Base-by-base conservation (phyloP, 2,888 invertebrate species). In the Andrena flavipes region DNA sequence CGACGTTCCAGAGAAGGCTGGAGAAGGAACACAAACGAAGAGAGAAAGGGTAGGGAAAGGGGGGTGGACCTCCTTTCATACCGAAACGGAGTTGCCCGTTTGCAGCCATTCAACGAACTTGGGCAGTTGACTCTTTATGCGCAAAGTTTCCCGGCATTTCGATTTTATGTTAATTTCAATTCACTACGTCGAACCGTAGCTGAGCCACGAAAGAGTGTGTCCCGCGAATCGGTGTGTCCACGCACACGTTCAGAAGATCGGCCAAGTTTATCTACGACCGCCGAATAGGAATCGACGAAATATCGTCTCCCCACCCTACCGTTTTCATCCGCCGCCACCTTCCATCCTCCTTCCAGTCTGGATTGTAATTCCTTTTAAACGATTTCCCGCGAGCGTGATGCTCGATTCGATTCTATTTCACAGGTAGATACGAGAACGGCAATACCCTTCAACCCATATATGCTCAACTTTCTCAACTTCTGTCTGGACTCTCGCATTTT, bases 111-210 rank as follows among this genome's bases (percentile, higher is more conserved):
- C 92, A 89, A 88, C 88, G 88, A 93, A 93, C 92, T 93, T 93
- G 91, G 90, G 91, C 93, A 93, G 92, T 93, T 92, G 93, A 93
- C 93, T 93, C 92, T 93, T 93, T 93, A 93, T 92, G 91, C 92
- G 88, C 91, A 84, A 93, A 93, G 92, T 93, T 93, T 91, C 88
- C 89, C 89, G 92, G 91, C 92, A 91, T 92, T 92, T 92, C 92
- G 92, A 92, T 93, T 93, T 93, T 92, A 93, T 93, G 93, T 92
- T 93, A 93, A 93, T 93, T 93, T 92, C 92, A 92, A 92, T 93
- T 93, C 93, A 91, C 90, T 90, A 90, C 91, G 89, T 85, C 89
- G 90, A 89, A 90, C 86, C 84, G 75, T 79, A 51, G 86, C 86
- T 87, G 88, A 88, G 90, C 86, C 89, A 49, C 89, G 90, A 92